phyloP scores from a whole-genome alignment of 2,888 invertebrate genomes.

The Pseudoips prasinana region DNA sequence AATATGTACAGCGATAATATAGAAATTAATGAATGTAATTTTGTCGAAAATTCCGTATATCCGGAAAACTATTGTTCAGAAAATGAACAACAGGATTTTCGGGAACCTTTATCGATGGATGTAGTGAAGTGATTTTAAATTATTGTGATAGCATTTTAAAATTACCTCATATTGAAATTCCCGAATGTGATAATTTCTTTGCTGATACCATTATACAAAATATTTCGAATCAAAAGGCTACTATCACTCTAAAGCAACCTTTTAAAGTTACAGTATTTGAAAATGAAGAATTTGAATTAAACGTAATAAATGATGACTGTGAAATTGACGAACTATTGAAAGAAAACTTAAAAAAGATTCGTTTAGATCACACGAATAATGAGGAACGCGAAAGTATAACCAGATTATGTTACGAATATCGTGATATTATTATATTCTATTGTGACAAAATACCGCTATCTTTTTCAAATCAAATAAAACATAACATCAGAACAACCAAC shows the following conservation, averaged over 20 bases:
- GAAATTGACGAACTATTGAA: background rate
- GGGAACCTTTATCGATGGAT: background rate
- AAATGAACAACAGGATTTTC: too few species aligned
- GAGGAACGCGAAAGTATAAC: conserved; percentile 26
- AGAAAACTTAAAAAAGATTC: conserved; percentile 12
- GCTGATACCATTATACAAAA: background rate
- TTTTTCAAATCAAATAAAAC: conserved; percentile 30
- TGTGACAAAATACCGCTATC: conserved; percentile 26
- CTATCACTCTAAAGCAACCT: background rate
- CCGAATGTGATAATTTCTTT: background rate
- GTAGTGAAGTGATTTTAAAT: background rate
- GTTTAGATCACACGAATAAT: conserved; percentile 23
- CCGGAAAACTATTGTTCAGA: too few species aligned
- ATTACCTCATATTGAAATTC: conserved; percentile 1
- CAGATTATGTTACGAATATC: conserved; percentile 25
- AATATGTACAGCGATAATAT: too few species aligned
- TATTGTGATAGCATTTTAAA: background rate
- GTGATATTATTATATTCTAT: conserved; percentile 36
- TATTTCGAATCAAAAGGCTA: background rate
- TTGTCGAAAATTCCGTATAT: too few species aligned
- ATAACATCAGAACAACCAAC: conserved; percentile 29
- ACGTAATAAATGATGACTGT: too few species aligned
- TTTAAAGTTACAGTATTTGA: background rate
- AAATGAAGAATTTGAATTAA: background rate
- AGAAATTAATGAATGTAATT: too few species aligned